Conservation (phyloP, 2,113 vertebrate genomes). For the Semicossyphus pulcher region DNA sequence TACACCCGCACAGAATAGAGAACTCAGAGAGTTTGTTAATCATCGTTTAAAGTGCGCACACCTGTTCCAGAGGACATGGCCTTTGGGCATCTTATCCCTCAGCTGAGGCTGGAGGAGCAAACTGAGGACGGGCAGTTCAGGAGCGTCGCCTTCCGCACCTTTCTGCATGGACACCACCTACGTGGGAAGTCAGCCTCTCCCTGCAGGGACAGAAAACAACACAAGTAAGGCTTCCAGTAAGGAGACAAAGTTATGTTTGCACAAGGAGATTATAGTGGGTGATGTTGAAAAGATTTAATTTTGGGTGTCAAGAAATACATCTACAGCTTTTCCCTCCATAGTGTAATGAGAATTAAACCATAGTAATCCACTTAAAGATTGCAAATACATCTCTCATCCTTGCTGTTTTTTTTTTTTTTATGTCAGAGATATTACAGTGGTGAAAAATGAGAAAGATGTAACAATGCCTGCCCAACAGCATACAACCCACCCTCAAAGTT, state of each 20-base stretch:
- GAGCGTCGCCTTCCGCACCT: conserved; percentile 60
- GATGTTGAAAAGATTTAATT: neutral
- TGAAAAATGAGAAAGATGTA: neutral
- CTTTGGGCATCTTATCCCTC: conserved; percentile 68
- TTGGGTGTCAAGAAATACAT: neutral
- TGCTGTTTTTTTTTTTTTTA: neutral
- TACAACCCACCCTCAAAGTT: too few relatives aligned
- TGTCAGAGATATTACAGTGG: neutral
- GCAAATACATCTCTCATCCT: neutral
- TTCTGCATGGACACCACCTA: conserved; percentile 53
- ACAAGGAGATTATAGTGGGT: neutral
- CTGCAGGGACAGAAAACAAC: conserved; percentile 39
- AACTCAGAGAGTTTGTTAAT: neutral
- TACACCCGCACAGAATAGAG: neutral
- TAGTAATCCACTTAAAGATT: neutral
- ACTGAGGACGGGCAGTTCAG: conserved; percentile 61
- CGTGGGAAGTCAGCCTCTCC: conserved; percentile 52
- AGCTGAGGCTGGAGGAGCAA: conserved; percentile 70
- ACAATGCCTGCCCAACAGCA: too few relatives aligned
- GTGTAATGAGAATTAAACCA: conserved; percentile 2
- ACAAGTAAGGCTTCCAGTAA: conserved; percentile 50
- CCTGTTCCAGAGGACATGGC: conserved; percentile 56
- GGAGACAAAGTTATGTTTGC: neutral
- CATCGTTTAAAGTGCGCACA: neutral
- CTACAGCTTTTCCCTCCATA: neutral